These are phyloP conservation scores for Erpetoichthys calabaricus DNA, from an alignment of 2,797 vertebrate species.

Conservation along the genomic window DNA sequence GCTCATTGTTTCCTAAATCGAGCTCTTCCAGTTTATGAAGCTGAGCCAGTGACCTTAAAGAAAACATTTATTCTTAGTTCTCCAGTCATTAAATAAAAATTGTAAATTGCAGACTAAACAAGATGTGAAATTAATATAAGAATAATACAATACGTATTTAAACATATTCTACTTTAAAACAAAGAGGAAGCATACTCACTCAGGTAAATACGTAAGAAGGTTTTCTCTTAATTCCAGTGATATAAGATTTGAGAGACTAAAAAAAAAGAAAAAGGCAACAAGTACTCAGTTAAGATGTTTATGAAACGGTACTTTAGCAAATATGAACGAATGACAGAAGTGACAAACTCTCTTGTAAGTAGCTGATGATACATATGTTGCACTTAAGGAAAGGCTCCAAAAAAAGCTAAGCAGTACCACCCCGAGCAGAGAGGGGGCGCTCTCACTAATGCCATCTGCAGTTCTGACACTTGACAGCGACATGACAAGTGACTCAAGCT, in stretches of 20 bases:
- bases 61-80: constrained; percentile 8
- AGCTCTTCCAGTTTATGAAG: constrained; percentile 88
- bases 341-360: not conserved
- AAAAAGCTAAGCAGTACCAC: too few relatives aligned
- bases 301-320: not conserved
- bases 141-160: not conserved
- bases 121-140: too few relatives aligned
- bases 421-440: too few relatives aligned
- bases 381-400: too few relatives aligned
- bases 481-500: too few relatives aligned
- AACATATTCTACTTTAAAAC: constrained; percentile 4
- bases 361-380: too few relatives aligned
- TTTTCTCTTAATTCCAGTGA: constrained; percentile 96
- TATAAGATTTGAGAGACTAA: constrained; percentile 80
- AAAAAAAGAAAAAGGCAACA: constrained; percentile 24
- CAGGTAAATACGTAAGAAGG: constrained; percentile 83
- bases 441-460: too few relatives aligned
- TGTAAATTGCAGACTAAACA: too few relatives aligned
- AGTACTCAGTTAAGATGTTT: constrained; percentile 4
- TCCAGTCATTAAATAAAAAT: constrained; percentile 12
- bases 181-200: constrained; percentile 64
- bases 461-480: too few relatives aligned
- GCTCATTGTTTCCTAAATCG: constrained; percentile 93
- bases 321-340: not conserved
- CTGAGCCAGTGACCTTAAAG: constrained; percentile 71